A percentile compares a stretch with the other conserved stretches of the same genome.
Evolutionary conservation across 2,888 invertebrate species (phyloP).

Genomic region (Tholera decimalis): DNA sequence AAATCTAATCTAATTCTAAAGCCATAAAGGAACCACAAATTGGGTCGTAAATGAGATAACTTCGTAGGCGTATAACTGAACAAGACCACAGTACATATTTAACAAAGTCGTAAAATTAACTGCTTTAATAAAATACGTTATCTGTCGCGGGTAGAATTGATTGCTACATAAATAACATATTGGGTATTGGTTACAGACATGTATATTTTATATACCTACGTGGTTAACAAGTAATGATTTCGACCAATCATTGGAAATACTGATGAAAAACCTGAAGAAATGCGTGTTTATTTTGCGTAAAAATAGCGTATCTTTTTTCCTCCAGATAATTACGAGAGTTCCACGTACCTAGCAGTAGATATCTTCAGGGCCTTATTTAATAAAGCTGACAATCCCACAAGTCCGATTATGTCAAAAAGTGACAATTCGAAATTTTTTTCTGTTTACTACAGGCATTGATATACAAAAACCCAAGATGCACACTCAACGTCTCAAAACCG

Average conservation of each 20-base stretch:
- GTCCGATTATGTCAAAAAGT: too few species aligned
- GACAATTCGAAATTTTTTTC: too few species aligned
- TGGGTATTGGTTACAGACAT: slow-evolving; percentile 55
- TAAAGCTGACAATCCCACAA: too few species aligned
- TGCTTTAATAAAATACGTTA: slow-evolving; percentile 79
- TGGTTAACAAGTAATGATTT: not conserved
- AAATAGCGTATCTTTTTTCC: too few species aligned
- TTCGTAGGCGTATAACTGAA: slow-evolving; percentile 54
- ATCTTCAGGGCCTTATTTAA: too few species aligned
- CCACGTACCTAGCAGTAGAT: too few species aligned
- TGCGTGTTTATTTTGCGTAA: too few species aligned
- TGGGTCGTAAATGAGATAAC: slow-evolving; percentile 65
- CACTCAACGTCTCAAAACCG: too few species aligned
- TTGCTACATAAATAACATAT: slow-evolving; percentile 72
- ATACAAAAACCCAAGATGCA: too few species aligned
- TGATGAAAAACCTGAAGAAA: not conserved
- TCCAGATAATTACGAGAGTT: too few species aligned
- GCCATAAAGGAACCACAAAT: slow-evolving; percentile 64
- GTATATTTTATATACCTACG: too few species aligned
- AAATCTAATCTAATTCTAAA: slow-evolving; percentile 55
- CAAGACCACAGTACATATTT: slow-evolving; percentile 69
- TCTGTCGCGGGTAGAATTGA: slow-evolving; percentile 80
- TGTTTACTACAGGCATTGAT: too few species aligned
- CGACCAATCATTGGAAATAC: not conserved
- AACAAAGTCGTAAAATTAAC: slow-evolving; percentile 78